These are phyloP conservation scores for Oryzias melastigma DNA, from an alignment of 2,113 vertebrate species.

Conservation along the genomic window DNA sequence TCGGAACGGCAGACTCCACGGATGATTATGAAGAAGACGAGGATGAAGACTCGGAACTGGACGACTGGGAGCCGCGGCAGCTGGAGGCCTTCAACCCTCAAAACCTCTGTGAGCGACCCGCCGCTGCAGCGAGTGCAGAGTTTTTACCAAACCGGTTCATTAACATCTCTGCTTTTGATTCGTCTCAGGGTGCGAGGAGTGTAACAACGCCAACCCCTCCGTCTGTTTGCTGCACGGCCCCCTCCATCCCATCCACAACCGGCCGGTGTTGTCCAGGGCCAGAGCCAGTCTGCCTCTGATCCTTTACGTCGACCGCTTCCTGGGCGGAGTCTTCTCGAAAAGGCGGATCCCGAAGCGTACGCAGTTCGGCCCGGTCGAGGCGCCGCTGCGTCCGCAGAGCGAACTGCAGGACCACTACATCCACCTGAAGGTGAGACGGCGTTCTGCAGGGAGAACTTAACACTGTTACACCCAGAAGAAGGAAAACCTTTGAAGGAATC, in stretches of 20 bases:
- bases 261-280: constrained; percentile 90
- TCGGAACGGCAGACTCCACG: constrained; percentile 86
- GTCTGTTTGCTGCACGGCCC: constrained; percentile 90
- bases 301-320: constrained; percentile 92
- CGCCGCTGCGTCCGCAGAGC: constrained; percentile 83
- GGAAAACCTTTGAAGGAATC: no score
- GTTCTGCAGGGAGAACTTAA: not conserved
- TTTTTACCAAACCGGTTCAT: not conserved
- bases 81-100: constrained; percentile 90
- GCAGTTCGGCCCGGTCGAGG: constrained; percentile 95
- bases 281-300: constrained; percentile 92
- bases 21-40: constrained; percentile 92
- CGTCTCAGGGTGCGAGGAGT: constrained; percentile 93
- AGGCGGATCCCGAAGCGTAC: constrained; percentile 94
- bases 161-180: not conserved
- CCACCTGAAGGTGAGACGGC: constrained; percentile 85
- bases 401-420: constrained; percentile 90
- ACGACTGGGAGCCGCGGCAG: constrained; percentile 91
- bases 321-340: constrained; percentile 94
- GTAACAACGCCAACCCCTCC: constrained; percentile 85
- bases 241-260: constrained; percentile 91
- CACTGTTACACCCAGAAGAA: not conserved
- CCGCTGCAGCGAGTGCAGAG: not conserved
- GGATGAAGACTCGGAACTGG: constrained; percentile 91
- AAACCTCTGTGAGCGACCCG: constrained; percentile 85